Conservation (phyloP, 2,797 vertebrate species). For the Craterocephalus amniculus region DNA sequence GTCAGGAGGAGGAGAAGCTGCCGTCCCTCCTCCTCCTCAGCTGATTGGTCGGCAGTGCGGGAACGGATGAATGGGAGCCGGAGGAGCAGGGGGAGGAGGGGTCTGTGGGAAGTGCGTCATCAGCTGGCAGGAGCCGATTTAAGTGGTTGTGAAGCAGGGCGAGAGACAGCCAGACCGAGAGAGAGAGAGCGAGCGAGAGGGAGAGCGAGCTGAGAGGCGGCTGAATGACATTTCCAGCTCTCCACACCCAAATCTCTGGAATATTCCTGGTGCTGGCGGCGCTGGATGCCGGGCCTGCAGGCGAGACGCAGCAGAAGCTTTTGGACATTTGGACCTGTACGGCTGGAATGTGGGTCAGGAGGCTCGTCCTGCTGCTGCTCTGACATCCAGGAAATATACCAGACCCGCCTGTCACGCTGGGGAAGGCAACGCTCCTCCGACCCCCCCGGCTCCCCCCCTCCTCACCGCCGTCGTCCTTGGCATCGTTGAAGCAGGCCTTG, state of each 20-base stretch:
- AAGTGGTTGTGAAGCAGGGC: conserved; percentile 51
- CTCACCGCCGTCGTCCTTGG: conserved; percentile 31
- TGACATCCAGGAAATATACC: neutral
- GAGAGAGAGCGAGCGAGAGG: conserved; percentile 4
- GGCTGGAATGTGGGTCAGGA: conserved; percentile 45
- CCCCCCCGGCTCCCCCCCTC: conserved; percentile 53
- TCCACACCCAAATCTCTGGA: conserved; percentile 61
- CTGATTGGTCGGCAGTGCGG: conserved; percentile 44
- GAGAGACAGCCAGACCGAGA: conserved; percentile 1
- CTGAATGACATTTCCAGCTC: conserved; percentile 46
- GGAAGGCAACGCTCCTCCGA: conserved; percentile 64
- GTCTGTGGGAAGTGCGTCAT: conserved; percentile 68
- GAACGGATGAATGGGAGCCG: conserved; percentile 44
- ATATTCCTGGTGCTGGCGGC: conserved; percentile 55
- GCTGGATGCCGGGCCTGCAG: no score
- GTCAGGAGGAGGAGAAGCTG: conserved; percentile 7
- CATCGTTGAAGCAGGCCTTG: neutral
- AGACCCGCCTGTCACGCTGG: conserved; percentile 59
- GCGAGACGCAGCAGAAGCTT: neutral
- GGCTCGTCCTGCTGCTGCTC: neutral
- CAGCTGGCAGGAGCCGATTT: conserved; percentile 55
- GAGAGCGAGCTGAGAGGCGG: conserved; percentile 21
- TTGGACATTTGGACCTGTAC: conserved; percentile 15
- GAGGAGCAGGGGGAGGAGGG: conserved; percentile 42
- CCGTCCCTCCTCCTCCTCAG: conserved; percentile 27